These are phyloP conservation scores for Calypte anna DNA, from an alignment of 2,113 vertebrate genomes.

Conservation along the genomic window DNA sequence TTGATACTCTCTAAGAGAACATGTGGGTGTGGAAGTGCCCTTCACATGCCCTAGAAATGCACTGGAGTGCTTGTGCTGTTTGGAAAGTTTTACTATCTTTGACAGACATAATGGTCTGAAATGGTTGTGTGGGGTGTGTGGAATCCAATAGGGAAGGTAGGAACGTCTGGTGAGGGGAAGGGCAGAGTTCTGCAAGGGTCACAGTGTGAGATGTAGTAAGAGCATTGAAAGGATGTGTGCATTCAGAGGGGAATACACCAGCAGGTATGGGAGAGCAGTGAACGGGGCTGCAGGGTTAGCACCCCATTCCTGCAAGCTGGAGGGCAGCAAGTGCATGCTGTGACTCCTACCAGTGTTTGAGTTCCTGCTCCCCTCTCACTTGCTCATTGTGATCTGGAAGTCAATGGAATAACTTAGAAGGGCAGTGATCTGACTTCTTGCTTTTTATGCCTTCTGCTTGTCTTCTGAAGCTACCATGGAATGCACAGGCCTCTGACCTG, in stretches of 20 bases:
- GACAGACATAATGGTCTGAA: not conserved
- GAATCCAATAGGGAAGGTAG: not conserved
- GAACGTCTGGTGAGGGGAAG: not conserved
- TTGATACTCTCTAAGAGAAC: fast-evolving
- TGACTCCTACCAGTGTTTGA: fast-evolving
- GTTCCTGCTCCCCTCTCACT: not conserved
- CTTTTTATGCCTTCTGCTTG: not conserved
- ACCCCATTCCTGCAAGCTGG: not conserved
- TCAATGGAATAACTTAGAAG: not conserved
- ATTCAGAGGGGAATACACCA: fast-evolving
- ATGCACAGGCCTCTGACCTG: not conserved
- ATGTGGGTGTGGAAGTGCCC: conserved; percentile 1
- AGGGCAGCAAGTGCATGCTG: not conserved
- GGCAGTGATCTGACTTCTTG: not conserved
- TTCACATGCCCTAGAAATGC: not conserved
- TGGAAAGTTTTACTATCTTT: not conserved
- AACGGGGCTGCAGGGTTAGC: not conserved
- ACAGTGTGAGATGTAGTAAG: not conserved
- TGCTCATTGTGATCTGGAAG: not conserved
- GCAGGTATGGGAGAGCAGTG: not conserved
- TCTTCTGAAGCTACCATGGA: not conserved
- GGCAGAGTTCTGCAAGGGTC: not conserved
- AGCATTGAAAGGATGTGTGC: fast-evolving
- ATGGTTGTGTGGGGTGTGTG: not conserved
- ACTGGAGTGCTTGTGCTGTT: not conserved